Base-by-base conservation (phyloP, 2,888 invertebrate genomes). In the Eupeodes luniger region DNA sequence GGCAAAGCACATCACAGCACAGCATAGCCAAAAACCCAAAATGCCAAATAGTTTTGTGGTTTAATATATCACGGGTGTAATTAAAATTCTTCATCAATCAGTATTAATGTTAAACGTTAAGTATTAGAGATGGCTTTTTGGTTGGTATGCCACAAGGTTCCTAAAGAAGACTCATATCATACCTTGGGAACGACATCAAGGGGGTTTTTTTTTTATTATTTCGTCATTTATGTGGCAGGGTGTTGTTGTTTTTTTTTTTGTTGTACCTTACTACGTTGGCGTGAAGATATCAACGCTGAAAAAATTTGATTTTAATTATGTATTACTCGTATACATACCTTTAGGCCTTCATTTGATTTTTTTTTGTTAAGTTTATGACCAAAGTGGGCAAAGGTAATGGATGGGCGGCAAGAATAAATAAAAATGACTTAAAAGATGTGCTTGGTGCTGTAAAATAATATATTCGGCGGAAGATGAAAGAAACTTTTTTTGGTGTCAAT, bases 71-170 rank as follows among this genome's bases (percentile, higher is more conserved):
- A 88, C 85, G 69, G 81, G 81, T 81, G 81, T 88, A 85, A 88
- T 88, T 88, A 88, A 88, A 88, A 88, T 88, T 88, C 88, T 88
- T 85, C 88, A 88, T 88, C 85, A 88, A 88, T 88, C 88, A 88
- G 88, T 78, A 81, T 88, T 88, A 88, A 88, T 77, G 75, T 16
- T 72, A 79, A 19, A 62, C 34, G 49, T 51, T 59, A 55, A 40
- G 36, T 36, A 27, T 27, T 27, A 53, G 53, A 40, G 55, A 69
- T 69, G 69, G 51, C 69, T 36, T 85, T 27, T 27, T 27, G 27
- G 27, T 27, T 88, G 85, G 81, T 78, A 16, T 75, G 88, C 88
- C 88, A 74, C 85, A 88, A 78, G 88, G 85, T 64, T 88, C 64
- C 53, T 76, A 80, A 27, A 27, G 27, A 27, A 27, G 27, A 27